Conservation (phyloP, 2,888 invertebrate genomes). For the Pseudeuparius sepicola region DNA sequence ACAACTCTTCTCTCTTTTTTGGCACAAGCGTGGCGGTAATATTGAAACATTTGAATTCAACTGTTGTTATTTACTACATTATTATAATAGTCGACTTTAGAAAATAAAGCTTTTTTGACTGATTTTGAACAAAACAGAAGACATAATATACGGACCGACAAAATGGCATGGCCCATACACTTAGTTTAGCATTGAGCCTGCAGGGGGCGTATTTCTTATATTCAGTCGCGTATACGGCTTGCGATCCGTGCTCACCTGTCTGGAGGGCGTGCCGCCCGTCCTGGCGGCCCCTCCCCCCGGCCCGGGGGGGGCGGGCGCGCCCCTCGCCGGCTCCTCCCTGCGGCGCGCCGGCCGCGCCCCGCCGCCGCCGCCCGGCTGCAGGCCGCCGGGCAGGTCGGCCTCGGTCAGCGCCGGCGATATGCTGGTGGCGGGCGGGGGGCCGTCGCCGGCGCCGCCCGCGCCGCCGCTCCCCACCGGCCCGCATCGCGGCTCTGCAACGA, state of each 20-base stretch:
- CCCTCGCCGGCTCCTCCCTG: slow-evolving; percentile 54
- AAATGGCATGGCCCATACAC: no score
- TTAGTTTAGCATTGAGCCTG: no score
- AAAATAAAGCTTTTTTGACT: no score
- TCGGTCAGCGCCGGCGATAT: slow-evolving; percentile 48
- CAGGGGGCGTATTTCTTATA: no score
- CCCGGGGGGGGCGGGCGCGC: slow-evolving; percentile 40
- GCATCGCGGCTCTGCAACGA: slow-evolving; percentile 54
- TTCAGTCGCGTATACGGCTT: no score
- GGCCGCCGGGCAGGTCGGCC: slow-evolving; percentile 59
- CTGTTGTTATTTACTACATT: no score
- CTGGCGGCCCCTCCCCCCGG: slow-evolving; percentile 28
- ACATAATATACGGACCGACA: no score
- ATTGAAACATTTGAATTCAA: no score
- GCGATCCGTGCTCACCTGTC: slow-evolving; percentile 45
- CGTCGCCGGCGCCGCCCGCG: slow-evolving; percentile 42
- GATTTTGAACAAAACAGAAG: no score
- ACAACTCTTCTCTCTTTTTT: no score
- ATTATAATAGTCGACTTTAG: no score
- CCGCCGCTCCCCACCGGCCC: slow-evolving; percentile 54
- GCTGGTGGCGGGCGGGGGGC: slow-evolving; percentile 41
- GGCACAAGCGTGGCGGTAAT: no score
- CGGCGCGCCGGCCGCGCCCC: slow-evolving; percentile 52
- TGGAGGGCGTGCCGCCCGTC: slow-evolving; percentile 34
- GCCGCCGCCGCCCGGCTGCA: slow-evolving; percentile 58